These are phyloP conservation scores for Eolophus roseicapilla DNA, from an alignment of 2,113 vertebrate genomes.

Conservation along the genomic window DNA sequence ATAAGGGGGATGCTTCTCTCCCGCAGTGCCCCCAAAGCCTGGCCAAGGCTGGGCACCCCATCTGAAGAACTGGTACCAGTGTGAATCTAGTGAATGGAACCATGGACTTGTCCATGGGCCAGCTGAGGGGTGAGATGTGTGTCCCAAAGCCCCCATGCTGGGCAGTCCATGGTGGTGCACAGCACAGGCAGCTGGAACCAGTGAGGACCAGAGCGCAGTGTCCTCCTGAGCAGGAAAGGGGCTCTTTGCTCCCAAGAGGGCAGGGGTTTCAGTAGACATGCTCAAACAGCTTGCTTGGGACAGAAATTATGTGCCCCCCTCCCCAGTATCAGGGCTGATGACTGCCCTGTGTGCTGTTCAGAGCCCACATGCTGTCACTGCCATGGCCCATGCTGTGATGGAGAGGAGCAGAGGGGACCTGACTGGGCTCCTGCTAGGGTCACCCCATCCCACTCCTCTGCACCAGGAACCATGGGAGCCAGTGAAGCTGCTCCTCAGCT, in stretches of 20 bases:
- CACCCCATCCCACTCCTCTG: neutral
- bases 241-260: neutral
- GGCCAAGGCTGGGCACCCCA: neutral
- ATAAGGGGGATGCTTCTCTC: neutral
- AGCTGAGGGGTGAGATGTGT: neutral
- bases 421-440: accelerated
- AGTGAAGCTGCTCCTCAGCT: neutral
- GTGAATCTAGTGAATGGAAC: accelerated
- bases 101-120: accelerated
- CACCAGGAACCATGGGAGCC: neutral
- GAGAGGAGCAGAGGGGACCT: neutral
- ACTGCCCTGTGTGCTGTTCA: neutral
- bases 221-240: accelerated
- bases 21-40: accelerated
- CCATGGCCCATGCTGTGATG: neutral
- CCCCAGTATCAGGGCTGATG: neutral
- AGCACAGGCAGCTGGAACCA: neutral
- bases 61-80: accelerated
- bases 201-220: neutral
- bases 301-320: neutral
- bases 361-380: accelerated
- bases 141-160: neutral
- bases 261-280: neutral
- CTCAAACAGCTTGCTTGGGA: neutral
- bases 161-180: neutral